A percentile compares a stretch with the other conserved stretches of the same genome.
These are phyloP conservation scores for Chrysotoxum bicinctum DNA, from an alignment of 2,888 invertebrate species.

Conservation along the genomic window DNA sequence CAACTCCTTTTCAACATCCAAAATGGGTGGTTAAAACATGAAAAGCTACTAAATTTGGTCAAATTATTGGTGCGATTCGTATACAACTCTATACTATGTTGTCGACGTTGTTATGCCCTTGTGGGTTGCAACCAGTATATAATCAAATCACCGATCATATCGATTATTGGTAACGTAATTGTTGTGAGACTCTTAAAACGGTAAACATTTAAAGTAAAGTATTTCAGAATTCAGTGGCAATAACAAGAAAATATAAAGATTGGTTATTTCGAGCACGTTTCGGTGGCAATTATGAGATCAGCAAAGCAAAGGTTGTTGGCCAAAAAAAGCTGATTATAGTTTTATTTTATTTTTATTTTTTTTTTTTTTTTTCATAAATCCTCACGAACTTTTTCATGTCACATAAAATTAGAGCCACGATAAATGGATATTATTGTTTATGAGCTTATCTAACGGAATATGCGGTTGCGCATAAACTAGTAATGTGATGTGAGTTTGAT, in stretches of 20 bases:
- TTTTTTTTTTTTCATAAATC: not conserved
- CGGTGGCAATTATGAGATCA: constrained; percentile 27
- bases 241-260: not conserved
- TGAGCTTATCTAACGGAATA: constrained; percentile 46
- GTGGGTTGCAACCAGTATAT: not conserved
- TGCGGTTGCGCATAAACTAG: constrained; percentile 9
- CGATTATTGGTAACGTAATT: constrained; percentile 37
- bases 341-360: not conserved
- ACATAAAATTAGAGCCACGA: constrained; percentile 63
- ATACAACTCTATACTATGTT: not conserved
- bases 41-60: constrained; percentile 33
- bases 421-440: constrained; percentile 32
- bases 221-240: constrained; percentile 39
- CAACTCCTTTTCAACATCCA: not conserved
- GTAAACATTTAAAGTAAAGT: constrained; percentile 20
- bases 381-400: constrained; percentile 54
- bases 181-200: constrained; percentile 46
- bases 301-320: constrained; percentile 53
- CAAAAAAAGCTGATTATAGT: constrained; percentile 16
- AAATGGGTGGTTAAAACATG: not conserved
- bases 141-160: constrained; percentile 29
- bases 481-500: not conserved
- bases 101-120: constrained; percentile 9
- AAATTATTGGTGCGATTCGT: constrained; percentile 20
- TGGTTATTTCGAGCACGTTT: constrained; percentile 62